Percentiles rank a stretch among this genome's conserved stretches.
Evolutionary conservation across 2,797 vertebrate species (phyloP).

Genomic region (Glossophaga mutica): DNA sequence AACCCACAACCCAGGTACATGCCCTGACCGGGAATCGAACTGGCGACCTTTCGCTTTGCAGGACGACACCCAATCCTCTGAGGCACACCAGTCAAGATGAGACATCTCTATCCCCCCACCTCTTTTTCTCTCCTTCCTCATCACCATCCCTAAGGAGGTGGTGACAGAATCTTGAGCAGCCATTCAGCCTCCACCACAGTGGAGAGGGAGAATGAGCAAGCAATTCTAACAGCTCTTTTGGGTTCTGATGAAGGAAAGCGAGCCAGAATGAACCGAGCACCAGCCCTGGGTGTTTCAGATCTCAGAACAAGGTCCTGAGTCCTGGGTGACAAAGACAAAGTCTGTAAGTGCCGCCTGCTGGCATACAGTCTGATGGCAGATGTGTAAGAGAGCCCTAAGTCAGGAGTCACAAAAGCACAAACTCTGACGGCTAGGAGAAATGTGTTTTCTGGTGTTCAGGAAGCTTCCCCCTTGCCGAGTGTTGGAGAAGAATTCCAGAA

Average conservation of each 20-base stretch:
- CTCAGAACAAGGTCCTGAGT: neutral
- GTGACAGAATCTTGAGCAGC: neutral
- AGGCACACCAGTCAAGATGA: neutral
- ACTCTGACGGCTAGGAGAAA: neutral
- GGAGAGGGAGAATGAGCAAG: neutral
- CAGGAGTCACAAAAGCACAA: neutral
- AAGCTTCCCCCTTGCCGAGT: conserved; percentile 38
- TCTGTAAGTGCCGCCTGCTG: neutral
- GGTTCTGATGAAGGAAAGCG: conserved; percentile 33
- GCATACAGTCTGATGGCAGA: neutral
- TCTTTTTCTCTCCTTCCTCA: neutral
- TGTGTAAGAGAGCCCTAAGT: neutral
- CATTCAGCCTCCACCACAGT: neutral
- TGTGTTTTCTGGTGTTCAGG: conserved; percentile 45
- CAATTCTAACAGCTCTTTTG: neutral
- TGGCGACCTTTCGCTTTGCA: neutral
- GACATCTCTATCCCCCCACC: neutral
- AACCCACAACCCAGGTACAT: neutral
- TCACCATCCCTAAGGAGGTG: neutral
- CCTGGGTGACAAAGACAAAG: conserved; percentile 1
- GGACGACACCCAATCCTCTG: neutral
- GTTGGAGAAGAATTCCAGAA: conserved; percentile 32
- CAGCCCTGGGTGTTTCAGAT: conserved; percentile 3
- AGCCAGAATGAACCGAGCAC: neutral
- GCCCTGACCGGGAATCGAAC: neutral